phyloP scores from a whole-genome alignment of 1,140 invertebrate genomes.

The Frieseomelitta varia region DNA sequence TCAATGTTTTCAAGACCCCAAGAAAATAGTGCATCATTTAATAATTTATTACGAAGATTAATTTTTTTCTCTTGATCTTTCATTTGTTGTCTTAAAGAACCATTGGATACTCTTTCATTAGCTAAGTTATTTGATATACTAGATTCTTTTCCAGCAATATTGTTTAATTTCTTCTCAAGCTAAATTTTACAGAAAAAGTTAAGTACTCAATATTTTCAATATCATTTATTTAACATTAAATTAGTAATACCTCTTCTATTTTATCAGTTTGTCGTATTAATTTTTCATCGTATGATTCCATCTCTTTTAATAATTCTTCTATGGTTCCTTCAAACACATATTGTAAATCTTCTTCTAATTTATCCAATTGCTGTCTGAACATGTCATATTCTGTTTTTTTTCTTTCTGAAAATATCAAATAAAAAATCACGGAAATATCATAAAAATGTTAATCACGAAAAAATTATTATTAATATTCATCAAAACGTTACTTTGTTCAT shows the following conservation, averaged over 20 bases:
- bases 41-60: slow-evolving; percentile 67
- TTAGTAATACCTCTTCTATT: slow-evolving; percentile 63
- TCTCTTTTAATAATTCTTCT: slow-evolving; percentile 85
- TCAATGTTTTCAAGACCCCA: slow-evolving; percentile 66
- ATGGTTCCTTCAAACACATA: slow-evolving; percentile 85
- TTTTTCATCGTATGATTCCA: slow-evolving; percentile 75
- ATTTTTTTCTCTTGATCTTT: slow-evolving; percentile 68
- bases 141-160: slow-evolving; percentile 51
- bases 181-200: slow-evolving; percentile 31
- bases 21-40: slow-evolving; percentile 63
- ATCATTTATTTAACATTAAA: slow-evolving; percentile 3
- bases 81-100: slow-evolving; percentile 71
- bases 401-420: slow-evolving; percentile 58
- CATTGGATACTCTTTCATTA: slow-evolving; percentile 66
- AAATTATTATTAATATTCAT: slow-evolving; percentile 16
- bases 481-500: slow-evolving; percentile 82
- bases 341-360: slow-evolving; percentile 83
- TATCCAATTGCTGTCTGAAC: slow-evolving; percentile 80
- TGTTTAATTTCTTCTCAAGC: slow-evolving; percentile 44
- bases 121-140: slow-evolving; percentile 59
- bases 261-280: slow-evolving; percentile 67
- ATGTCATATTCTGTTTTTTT: slow-evolving; percentile 79
- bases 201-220: background rate
- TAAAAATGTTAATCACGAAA: slow-evolving; percentile 4
- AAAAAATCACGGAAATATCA: background rate